Evolutionary conservation across 2,888 invertebrate species (phyloP), one percentile per base, ranked within the genome.

Genomic region (Synanthedon formicaeformis): DNA sequence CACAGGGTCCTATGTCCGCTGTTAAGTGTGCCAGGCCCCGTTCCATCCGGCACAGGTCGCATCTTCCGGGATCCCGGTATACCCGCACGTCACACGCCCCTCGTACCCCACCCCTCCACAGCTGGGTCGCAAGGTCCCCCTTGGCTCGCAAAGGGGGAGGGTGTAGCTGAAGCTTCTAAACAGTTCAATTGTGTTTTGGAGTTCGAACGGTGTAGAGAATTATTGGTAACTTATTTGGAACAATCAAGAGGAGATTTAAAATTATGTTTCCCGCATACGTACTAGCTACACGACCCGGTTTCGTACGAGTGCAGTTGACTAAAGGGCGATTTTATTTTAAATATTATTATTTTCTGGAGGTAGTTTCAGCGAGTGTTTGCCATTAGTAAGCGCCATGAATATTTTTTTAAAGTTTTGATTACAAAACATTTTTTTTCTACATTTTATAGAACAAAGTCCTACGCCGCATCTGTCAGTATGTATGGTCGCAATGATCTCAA

Each of bases 111-210:
- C 69, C 58, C 58, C 57, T 58, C 61, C 66, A 34, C 34, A 34
- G 65, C 71, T 71, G 73, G 83, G 83, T 81, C 81, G 82, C 63
- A 75, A 81, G 78, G 82, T 79, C 64, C 73, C 71, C 81, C 73
- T 34, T 71, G 73, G 83, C 82, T 81, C 81, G 82, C 63, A 75
- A 81, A 78, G 82, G 80, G 64, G 74, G 71, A 14, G 45, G 45
- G 45, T n/a, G 45, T 13, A 45, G n/a, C 45, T 12, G 13, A 4
- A 13, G 45, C 13, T 45, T n/a, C 45, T 45, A 45, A n/a, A 45
- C 14, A 45, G 6, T n/a, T 14, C 45, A 45, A 45, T 45, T 45
- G 45, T 45, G 45, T 45, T 12, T 45, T 45, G 13, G 45, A 45
- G 6, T n/a, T 45, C 10, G 34, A 34, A 34, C 34, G 34, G 34